Percentiles rank a stretch among this genome's conserved stretches.
Conservation (phyloP, 2,797 vertebrate genomes). For the Notolepis coatsorum region DNA sequence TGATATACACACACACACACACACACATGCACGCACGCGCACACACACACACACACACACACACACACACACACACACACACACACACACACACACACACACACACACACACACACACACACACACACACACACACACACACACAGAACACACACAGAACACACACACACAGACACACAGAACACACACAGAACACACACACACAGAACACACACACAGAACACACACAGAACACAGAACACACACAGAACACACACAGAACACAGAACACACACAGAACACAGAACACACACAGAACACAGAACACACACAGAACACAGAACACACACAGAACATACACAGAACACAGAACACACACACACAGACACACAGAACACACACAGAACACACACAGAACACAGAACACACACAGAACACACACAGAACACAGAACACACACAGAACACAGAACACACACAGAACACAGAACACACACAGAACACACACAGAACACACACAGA, state of each 20-base stretch:
- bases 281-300: conserved; percentile 57
- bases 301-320: conserved; percentile 63
- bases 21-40: conserved; percentile 11
- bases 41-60: conserved; percentile 1
- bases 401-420: conserved; percentile 59
- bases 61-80: conserved; percentile 5
- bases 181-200: too few species aligned
- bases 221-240: conserved; percentile 59
- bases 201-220: conserved; percentile 60
- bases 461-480: conserved; percentile 63
- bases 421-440: conserved; percentile 55
- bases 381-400: conserved; percentile 61
- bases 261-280: conserved; percentile 57
- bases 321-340: conserved; percentile 45
- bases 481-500: conserved; percentile 51
- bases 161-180: too few species aligned
- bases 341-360: conserved; percentile 57
- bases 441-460: conserved; percentile 55
- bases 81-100: conserved; percentile 4
- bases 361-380: conserved; percentile 61
- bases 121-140: conserved; percentile 41
- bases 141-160: conserved; percentile 59
- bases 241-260: conserved; percentile 54
- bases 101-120: conserved; percentile 20
- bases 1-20: not conserved